phyloP scores from a whole-genome alignment of 2,888 invertebrate species.

The Dyspetes luteomarginatus region DNA sequence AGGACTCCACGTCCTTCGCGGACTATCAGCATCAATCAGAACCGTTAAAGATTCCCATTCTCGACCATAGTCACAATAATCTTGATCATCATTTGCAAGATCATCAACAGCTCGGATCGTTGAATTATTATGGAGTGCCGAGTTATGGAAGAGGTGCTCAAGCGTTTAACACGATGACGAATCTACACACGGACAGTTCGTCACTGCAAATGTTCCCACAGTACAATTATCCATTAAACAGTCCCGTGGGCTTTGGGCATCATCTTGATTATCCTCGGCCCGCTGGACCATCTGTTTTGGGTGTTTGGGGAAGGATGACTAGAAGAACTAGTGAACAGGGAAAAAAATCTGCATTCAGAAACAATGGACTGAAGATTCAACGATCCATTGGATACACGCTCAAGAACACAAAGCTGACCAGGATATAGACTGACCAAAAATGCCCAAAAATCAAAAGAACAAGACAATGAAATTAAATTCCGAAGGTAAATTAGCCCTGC shows the following conservation, averaged over 20 bases:
- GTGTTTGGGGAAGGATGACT: slow-evolving; percentile 53
- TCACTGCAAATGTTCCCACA: slow-evolving; percentile 26
- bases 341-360: slow-evolving; percentile 24
- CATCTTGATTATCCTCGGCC: slow-evolving; percentile 3
- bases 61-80: slow-evolving; percentile 56
- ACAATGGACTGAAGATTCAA: slow-evolving; percentile 47
- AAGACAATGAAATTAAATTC: slow-evolving; percentile 16
- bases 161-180: background rate
- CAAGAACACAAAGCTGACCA: slow-evolving; percentile 56
- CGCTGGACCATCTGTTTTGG: slow-evolving; percentile 14
- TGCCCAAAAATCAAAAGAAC: background rate
- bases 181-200: background rate
- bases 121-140: slow-evolving; percentile 38
- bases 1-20: slow-evolving; percentile 17
- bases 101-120: slow-evolving; percentile 15
- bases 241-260: slow-evolving; percentile 31
- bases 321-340: slow-evolving; percentile 13
- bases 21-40: slow-evolving; percentile 57
- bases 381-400: slow-evolving; percentile 57
- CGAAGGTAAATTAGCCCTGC: slow-evolving; percentile 51
- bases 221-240: slow-evolving; percentile 16
- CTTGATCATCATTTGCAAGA: slow-evolving; percentile 43
- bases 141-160: slow-evolving; percentile 18
- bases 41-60: slow-evolving; percentile 67
- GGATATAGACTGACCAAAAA: slow-evolving; percentile 63